phyloP scores from a whole-genome alignment of 2,888 invertebrate species.

The Drosophila macrospina region DNA sequence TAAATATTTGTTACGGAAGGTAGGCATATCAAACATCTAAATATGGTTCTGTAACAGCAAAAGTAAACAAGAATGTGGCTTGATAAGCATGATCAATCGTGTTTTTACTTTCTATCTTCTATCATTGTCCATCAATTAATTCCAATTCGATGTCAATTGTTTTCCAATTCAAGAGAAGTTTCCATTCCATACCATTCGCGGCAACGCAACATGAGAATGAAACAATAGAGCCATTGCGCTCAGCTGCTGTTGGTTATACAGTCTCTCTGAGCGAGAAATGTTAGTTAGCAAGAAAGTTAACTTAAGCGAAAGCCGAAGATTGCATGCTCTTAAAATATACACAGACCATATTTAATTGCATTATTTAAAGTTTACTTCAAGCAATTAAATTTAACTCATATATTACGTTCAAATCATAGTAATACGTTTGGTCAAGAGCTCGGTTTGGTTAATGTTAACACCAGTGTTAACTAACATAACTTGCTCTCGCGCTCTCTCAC shows the following conservation, averaged over 20 bases:
- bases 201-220: conserved; percentile 44
- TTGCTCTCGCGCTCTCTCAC: background rate
- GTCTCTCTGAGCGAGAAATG: conserved; percentile 31
- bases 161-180: conserved; percentile 31
- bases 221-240: conserved; percentile 44
- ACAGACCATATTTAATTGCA: background rate
- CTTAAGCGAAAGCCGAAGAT: background rate
- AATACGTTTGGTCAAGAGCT: too few relatives aligned
- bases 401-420: too few relatives aligned
- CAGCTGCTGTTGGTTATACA: conserved; percentile 15
- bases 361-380: background rate
- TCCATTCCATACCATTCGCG: conserved; percentile 10
- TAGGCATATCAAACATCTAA: background rate
- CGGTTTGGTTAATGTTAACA: conserved; percentile 3
- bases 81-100: conserved; percentile 9
- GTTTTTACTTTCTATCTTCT: conserved; percentile 12
- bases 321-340: conserved; percentile 16
- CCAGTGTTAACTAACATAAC: conserved; percentile 26
- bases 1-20: conserved; percentile 1
- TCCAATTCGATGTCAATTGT: conserved; percentile 61
- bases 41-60: background rate
- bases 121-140: conserved; percentile 46
- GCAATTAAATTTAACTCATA: too few relatives aligned
- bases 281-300: conserved; percentile 14
- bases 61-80: conserved; percentile 4